These are phyloP conservation scores for Drosophila nigricruria DNA, from an alignment of 2,888 invertebrate genomes.

Conservation along the genomic window DNA sequence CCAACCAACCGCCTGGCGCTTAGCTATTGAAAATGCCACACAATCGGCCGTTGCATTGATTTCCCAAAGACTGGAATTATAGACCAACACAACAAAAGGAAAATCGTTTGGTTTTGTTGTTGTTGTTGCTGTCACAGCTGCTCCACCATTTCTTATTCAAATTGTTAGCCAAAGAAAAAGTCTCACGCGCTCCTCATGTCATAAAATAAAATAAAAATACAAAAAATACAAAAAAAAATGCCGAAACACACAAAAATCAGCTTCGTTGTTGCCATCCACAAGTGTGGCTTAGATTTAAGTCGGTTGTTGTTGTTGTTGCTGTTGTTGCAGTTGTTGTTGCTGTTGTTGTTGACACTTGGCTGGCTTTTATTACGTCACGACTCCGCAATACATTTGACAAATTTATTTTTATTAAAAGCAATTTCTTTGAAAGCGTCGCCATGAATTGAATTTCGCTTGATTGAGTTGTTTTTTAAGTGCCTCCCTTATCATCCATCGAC, in stretches of 20 bases:
- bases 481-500: slow-evolving; percentile 9
- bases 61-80: slow-evolving; percentile 43
- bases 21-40: slow-evolving; percentile 60
- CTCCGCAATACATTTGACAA: slow-evolving; percentile 72
- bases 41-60: slow-evolving; percentile 60
- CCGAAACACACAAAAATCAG: slow-evolving; percentile 41
- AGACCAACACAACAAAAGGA: slow-evolving; percentile 40
- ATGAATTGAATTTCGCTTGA: slow-evolving; percentile 71
- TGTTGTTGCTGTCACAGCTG: slow-evolving; percentile 44
- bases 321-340: slow-evolving; percentile 1
- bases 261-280: slow-evolving; percentile 26
- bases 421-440: slow-evolving; percentile 69
- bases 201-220: slow-evolving; percentile 32
- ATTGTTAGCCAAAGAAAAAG: slow-evolving; percentile 51
- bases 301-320: slow-evolving; percentile 1
- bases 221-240: slow-evolving; percentile 39
- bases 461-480: slow-evolving; percentile 63
- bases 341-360: slow-evolving; percentile 21
- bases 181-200: slow-evolving; percentile 61
- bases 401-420: slow-evolving; percentile 75
- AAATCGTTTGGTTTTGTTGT: slow-evolving; percentile 31
- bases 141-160: slow-evolving; percentile 62
- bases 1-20: slow-evolving; percentile 42
- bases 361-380: slow-evolving; percentile 70
- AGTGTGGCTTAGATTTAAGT: slow-evolving; percentile 32